These are phyloP conservation scores for Ficedula albicollis DNA, from an alignment of 2,797 vertebrate genomes.

Conservation along the genomic window DNA sequence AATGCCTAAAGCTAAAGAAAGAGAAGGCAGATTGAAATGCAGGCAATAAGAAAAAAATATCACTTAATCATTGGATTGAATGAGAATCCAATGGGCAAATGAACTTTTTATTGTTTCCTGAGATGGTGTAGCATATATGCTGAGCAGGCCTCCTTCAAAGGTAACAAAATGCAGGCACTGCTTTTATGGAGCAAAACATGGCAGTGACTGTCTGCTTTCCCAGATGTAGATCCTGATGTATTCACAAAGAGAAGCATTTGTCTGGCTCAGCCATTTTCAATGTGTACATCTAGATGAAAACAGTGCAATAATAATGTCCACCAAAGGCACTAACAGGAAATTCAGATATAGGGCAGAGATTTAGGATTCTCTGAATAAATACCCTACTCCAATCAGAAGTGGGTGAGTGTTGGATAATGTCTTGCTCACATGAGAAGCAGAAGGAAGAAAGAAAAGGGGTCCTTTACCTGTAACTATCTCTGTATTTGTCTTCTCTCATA, in stretches of 20 bases:
- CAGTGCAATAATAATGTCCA: background rate
- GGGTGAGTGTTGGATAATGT: background rate
- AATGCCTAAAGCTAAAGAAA: background rate
- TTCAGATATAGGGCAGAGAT: background rate
- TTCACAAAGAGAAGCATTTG: background rate
- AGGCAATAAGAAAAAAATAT: background rate
- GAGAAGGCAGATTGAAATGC: background rate
- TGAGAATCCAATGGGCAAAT: background rate
- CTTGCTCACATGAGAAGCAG: background rate
- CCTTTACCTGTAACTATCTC: background rate
- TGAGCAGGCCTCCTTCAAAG: background rate
- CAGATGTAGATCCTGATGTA: background rate
- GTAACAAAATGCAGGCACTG: background rate
- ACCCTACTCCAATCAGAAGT: background rate
- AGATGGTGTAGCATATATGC: background rate
- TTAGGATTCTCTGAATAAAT: background rate
- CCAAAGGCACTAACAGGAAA: background rate
- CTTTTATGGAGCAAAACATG: background rate
- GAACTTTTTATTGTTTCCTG: background rate
- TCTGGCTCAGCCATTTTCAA: background rate
- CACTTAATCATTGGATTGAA: background rate
- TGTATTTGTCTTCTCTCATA: background rate
- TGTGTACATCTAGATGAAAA: background rate
- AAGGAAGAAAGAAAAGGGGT: background rate
- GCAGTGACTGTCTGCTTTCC: background rate